Evolutionary conservation across 1,140 invertebrate genomes (phyloP), one percentile per base, ranked within the genome.

Genomic region (Streblospio benedicti): DNA sequence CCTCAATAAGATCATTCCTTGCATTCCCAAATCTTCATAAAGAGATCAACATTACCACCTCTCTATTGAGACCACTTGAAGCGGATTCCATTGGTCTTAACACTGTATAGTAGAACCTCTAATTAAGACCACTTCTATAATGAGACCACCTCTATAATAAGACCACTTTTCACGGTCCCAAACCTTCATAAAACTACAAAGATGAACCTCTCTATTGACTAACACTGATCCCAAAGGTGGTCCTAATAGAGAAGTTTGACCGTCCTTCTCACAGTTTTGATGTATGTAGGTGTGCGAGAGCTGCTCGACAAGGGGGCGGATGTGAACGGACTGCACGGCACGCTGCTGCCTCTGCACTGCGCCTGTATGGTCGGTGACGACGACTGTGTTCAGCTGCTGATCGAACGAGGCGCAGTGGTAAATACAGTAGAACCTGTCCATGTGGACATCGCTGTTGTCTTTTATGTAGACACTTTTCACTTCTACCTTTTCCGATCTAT

Each of bases 321-420:
- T 65, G 73, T 77, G 4, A 77, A 77, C 44, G 55, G 67, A 41
- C 60, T 68, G 5, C 73, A 77, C 60, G 76, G 76, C 12, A 76
- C 73, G 2, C 57, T 77, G 27, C 62, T 77, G 38, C 76, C 76
- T 5, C 61, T 77, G 5, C 76, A 77, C 43, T 77, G 75, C 67
- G 72, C 76, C 18, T 76, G 75, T 62, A 77, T 76, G 75, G 71
- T 71, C 47, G 69, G 67, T 53, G 75, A 76, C 43, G 65, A 18
- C 31, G 61, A 71, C 20, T 60, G 61, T 57, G 38, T 73, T 1
- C 47, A 63, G 27, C 59, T 75, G 4, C 59, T 77, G 2, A 41
- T 77, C 0, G 41, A 69, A 2, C 72, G 67, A 62, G 75, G 75
- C 33, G 76, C 76, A 5, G 57, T 64, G 67, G 76, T 76, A 64